These are phyloP conservation scores for Tenthredo mesomela DNA, from an alignment of 2,888 invertebrate genomes.

Conservation along the genomic window DNA sequence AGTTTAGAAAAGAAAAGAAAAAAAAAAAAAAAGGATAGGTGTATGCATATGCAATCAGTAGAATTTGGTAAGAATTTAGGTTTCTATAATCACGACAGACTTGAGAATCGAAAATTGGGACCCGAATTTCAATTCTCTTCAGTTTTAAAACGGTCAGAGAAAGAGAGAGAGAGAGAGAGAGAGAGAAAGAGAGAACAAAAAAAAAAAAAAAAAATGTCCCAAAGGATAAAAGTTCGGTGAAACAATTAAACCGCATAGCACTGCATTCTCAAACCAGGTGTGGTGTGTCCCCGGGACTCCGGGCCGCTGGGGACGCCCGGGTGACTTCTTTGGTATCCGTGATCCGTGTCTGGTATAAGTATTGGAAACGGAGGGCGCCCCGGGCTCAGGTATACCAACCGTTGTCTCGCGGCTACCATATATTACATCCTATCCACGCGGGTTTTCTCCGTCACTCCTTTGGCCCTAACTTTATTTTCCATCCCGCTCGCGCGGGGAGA, in stretches of 20 bases:
- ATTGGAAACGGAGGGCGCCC: conserved; percentile 57
- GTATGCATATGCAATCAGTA: background rate
- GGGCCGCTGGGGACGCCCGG: conserved; percentile 42
- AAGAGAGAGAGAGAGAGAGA: background rate
- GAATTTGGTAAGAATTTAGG: background rate
- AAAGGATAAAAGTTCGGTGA: conserved; percentile 32
- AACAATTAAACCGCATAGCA: conserved; percentile 62
- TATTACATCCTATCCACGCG: conserved; percentile 68
- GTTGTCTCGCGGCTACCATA: conserved; percentile 74
- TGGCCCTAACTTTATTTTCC: conserved; percentile 53
- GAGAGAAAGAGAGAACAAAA: background rate
- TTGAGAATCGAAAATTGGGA: background rate
- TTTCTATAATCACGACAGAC: background rate
- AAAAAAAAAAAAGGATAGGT: background rate
- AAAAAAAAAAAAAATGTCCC: background rate
- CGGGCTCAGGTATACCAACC: conserved; percentile 65
- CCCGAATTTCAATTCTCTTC: background rate
- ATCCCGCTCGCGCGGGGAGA: conserved; percentile 52
- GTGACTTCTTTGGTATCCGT: conserved; percentile 50
- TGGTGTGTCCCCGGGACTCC: conserved; percentile 46
- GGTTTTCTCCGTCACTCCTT: conserved; percentile 15
- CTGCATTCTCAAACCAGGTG: conserved; percentile 53
- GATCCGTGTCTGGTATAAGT: conserved; percentile 47
- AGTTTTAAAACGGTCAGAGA: background rate
- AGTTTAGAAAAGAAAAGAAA: background rate